Base-by-base conservation (phyloP, 2,888 invertebrate genomes). In the Athripsodes cinereus region DNA sequence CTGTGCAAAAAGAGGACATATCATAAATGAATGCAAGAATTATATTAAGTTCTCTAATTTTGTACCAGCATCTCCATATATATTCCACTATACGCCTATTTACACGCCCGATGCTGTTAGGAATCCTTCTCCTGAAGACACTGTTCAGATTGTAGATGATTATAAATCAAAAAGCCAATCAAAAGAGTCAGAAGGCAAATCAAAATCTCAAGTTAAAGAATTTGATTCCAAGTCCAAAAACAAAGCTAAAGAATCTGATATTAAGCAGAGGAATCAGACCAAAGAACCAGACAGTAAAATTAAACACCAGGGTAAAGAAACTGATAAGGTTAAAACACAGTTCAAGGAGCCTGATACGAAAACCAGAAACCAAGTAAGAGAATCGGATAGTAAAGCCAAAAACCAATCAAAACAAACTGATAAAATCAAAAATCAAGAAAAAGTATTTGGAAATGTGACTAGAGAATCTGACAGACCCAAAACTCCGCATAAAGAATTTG, bases 1-100 rank as follows among this genome's bases (percentile, higher is more conserved):
- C 22, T 84, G 84, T 66, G 74, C 80, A 1, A 71, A 72, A 1
- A 75, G 76, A 11, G 83, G 83, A 0, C 84, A 84, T 67, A 69
- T 77, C 10, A 71, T 75, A 8, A 75, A 76, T 67, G 65, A 70
- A 0, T 79, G 79, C 64, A 73, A 74, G 16, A 22, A 66, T 59
- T 67, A 72, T 2, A 63, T 75, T 22, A 75, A 75, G 0, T 78
- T 78, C 69, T 51, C 53, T 8, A 56, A 57, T 18, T 62, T 59
- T 22, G 52, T 47, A 13, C 53, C 57, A 6, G 22, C 58, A 10
- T 53, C 58, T 13, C 55, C 61, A 2, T 62, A 46, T 35, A 52
- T 64, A 31, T 55, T 49, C 22, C 22, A 50, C 22, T 64, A 64
- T 34, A 47, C 50, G 5, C 63, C 64, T 3, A 16, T 62, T 6